phyloP scores from a whole-genome alignment of 2,113 vertebrate genomes.

The Apteryx owenii region DNA sequence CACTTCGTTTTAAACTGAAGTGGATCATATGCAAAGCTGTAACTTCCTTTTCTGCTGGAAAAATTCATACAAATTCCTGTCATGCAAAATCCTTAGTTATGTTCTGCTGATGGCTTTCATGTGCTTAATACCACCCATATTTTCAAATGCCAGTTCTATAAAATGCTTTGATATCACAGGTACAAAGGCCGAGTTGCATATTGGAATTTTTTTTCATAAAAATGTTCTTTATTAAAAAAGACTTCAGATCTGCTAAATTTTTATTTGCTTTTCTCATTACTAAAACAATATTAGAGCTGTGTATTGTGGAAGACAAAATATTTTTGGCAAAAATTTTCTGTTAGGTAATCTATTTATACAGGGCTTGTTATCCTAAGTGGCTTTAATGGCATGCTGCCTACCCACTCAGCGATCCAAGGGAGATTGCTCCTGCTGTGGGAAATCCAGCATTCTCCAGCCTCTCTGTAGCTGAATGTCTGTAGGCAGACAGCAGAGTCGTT shows the following conservation, averaged over 20 bases:
- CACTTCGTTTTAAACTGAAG: background rate
- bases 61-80: background rate
- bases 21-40: background rate
- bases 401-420: background rate
- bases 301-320: background rate
- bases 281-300: background rate
- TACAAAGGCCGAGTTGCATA: background rate
- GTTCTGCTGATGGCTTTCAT: rapidly evolving
- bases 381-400: background rate
- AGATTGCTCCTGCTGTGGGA: background rate
- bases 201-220: background rate
- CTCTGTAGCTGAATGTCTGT: background rate
- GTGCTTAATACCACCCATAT: background rate
- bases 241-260: background rate
- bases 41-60: background rate
- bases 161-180: background rate
- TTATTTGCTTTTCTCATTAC: background rate
- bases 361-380: background rate
- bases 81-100: background rate
- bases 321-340: background rate
- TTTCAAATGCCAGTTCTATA: background rate
- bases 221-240: background rate
- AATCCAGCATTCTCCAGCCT: background rate
- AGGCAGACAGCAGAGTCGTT: background rate
- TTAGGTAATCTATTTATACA: slow-evolving; percentile 7